Evolutionary conservation across 1,140 invertebrate species (phyloP), one percentile per base, ranked within the genome.

Genomic region (Papilio xuthus): DNA sequence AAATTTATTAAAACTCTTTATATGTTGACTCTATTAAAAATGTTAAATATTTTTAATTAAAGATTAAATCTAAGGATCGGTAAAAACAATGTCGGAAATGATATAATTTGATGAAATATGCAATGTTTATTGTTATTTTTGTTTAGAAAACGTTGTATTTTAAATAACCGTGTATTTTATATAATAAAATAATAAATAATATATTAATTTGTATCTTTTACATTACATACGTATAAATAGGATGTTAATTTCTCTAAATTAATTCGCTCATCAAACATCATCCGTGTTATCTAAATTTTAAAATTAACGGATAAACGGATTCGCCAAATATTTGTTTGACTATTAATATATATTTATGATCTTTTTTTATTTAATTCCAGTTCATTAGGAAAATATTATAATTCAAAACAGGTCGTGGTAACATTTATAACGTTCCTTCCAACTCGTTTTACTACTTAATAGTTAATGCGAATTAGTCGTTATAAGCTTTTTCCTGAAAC

Each of bases 301-400:
- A 74, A 74, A 75, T 32, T 75, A 75, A 75, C 72, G 72, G 26
- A 67, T 28, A 67, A 67, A 67, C 60, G 60, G 23, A 67, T 67
- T 67, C 13, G 4, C 23, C 60, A 67, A 67, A 67, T 15, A 60
- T 60, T 60, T 26, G 60, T 15, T 67, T 28, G 60, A 67, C 26
- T 28, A 67, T 67, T 28, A 67, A 13, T 26, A 26, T 6, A 26
- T 26, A 20, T 60, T 18, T 7, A 4, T 15, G 4, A 23, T 15
- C 8, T 7, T 15, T n/a, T 32, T 74, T 37, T 53, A 32, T 75
- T 75, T 56, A 37, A 53, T 50, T 23, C 74, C 13, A 63, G 28
- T 76, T 76, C 74, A 63, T 76, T 76, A 76, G 37, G 37, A 37
- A 60, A 63, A 60, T 63, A 76, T 53, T 26, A 75, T 63, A 76